Base-by-base conservation (phyloP, 2,113 vertebrate species). In the Rhinogobius similis region DNA sequence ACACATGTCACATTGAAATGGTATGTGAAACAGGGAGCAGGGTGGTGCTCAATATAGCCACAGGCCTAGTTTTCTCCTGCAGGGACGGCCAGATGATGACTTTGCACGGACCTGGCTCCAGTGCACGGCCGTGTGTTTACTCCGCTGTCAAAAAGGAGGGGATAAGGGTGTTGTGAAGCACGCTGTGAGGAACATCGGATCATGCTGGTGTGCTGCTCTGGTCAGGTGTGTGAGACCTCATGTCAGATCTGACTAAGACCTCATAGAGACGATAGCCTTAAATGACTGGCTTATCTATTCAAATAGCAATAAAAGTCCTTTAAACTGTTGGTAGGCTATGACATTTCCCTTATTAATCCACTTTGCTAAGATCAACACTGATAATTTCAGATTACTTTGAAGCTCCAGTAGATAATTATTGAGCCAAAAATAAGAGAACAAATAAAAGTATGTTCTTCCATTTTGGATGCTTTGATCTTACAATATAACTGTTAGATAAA, bases 11-110 rank as follows among this genome's bases (percentile, higher is more conserved):
- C 84, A 85, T 85, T 87, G 82, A 82, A 86, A 88, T 69, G 84
- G 76, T 59, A 82, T 86, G 77, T 79, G 83, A 75, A 82, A 87
- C 67, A 62, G 77, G 78, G 79, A 88, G 81, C 78, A 59, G 86
- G 87, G 84, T 83, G 78, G 85, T 72, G 87, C 88, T 90, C 79
- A 75, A 90, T 90, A 90, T 90, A 91, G 89, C 89, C 70, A 87
- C 86, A 87, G 91, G 92, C 92, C 92, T 91, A 82, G 87, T 83
- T 87, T 76, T 87, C 83, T 84, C 62, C 76, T 82, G 78, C 20
- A 21, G 26, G 27, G 56, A 29, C 77, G 86, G 84, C 76, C 82
- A 77, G 88, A 91, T 89, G 90, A 91, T 92, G 88, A 92, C 90
- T 92, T 88, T 78, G 83, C 87, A 82, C 75, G 82, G 82, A 82